Base-by-base conservation (phyloP, 2,888 invertebrate species). In the Eupithecia vulgata region DNA sequence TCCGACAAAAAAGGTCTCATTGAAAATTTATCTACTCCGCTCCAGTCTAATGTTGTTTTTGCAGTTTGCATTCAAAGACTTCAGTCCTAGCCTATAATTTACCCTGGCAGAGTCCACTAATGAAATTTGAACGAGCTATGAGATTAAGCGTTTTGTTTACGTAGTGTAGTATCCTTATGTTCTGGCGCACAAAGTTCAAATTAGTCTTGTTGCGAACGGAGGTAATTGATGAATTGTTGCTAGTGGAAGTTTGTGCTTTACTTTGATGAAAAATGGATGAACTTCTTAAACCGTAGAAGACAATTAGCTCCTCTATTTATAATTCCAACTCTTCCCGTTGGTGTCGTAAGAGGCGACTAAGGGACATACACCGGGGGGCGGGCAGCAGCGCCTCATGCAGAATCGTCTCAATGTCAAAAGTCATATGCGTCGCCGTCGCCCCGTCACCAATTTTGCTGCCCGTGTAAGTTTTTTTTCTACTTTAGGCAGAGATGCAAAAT, bases 21-120 rank as follows among this genome's bases (percentile, higher is more conserved):
- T 91, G 88, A 84, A 88, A 90, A 93, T 92, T 91, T 92, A 92
- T 92, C 86, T 88, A 17, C 65, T n/a, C 37, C 25, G 80, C 64
- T 81, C 79, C 80, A 78, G 80, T 83, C 84, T 87, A 86, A 89
- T 86, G 84, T 82, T 88, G 87, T 88, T 90, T 88, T 88, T 89
- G 85, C 85, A 84, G 65, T 84, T 85, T 82, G 80, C 75, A 67
- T 72, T 72, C 73, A 67, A 68, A 75, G 72, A 76, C 80, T 76
- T 69, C 77, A 74, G 71, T 72, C 70, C 66, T 37, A 65, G 21
- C 35, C 66, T 71, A 35, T 48, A 83, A 79, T 83, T 78, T 78
- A 87, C 82, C 79, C 74, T 66, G 72, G 68, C 75, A 78, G 72
- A 76, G 73, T 77, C 70, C 79, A 71, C 89, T 90, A 90, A 90